These are phyloP conservation scores for Hoplostethus mediterraneus DNA, from an alignment of 2,797 vertebrate species.

Conservation along the genomic window DNA sequence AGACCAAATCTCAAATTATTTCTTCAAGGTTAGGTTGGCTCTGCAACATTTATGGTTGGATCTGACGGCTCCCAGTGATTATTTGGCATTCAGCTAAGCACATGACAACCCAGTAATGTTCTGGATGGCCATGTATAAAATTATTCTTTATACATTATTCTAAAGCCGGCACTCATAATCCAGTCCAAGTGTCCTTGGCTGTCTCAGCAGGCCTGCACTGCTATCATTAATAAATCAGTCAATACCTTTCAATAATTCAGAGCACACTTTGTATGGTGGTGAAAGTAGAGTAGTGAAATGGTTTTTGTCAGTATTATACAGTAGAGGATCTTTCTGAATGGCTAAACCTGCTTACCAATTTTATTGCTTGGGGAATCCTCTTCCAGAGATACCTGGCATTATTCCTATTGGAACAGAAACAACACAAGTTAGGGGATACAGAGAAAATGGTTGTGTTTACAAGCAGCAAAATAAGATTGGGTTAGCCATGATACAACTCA, in stretches of 20 bases:
- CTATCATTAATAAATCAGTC: neutral
- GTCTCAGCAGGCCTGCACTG: neutral
- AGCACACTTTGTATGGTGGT: neutral
- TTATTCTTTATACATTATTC: neutral
- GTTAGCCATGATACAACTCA: neutral
- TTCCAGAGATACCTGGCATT: slow-evolving; percentile 98
- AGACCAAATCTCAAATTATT: neutral
- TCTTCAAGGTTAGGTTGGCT: neutral
- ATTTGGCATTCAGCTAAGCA: neutral
- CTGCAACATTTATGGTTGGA: neutral
- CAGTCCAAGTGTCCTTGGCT: neutral
- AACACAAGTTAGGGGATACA: neutral
- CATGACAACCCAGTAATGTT: neutral
- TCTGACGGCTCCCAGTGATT: neutral
- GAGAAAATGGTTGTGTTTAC: neutral
- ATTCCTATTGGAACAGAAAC: slow-evolving; percentile 85
- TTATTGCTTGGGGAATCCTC: slow-evolving; percentile 93
- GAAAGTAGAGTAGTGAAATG: too few species aligned
- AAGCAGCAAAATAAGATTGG: neutral
- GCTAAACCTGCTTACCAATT: slow-evolving; percentile 86
- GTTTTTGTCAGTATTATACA: too few species aligned
- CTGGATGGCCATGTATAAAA: neutral
- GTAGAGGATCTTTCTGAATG: neutral
- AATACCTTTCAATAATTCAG: neutral
- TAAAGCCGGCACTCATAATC: neutral